phyloP scores from a whole-genome alignment of 1,140 invertebrate species.

The Drosophila pectinifera region DNA sequence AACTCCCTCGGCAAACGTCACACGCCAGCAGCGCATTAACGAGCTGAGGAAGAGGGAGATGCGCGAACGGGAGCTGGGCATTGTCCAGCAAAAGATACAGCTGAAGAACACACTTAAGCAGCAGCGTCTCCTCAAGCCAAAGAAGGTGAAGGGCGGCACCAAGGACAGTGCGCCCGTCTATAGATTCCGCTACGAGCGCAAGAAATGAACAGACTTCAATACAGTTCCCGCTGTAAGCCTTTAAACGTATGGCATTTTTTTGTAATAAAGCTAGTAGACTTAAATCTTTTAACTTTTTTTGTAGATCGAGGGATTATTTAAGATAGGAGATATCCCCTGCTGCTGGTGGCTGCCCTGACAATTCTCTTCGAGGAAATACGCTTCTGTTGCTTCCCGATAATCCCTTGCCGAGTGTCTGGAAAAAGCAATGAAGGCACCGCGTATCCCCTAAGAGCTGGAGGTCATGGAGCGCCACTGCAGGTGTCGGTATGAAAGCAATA shows the following conservation, averaged over 20 bases:
- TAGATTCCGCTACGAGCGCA: slow-evolving; percentile 94
- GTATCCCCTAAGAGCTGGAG: no score
- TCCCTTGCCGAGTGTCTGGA: no score
- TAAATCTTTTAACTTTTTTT: background rate
- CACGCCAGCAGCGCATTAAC: slow-evolving; percentile 87
- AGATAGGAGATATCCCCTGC: no score
- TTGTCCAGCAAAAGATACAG: slow-evolving; percentile 94
- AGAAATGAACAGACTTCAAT: slow-evolving; percentile 85
- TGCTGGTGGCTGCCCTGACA: no score
- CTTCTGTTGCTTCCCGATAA: no score
- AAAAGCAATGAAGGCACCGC: no score
- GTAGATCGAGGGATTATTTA: background rate
- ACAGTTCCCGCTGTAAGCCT: background rate
- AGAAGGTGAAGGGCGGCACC: slow-evolving; percentile 88
- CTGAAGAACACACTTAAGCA: slow-evolving; percentile 90
- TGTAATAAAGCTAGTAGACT: slow-evolving; percentile 4
- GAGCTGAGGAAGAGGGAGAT: slow-evolving; percentile 93
- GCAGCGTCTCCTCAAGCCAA: slow-evolving; percentile 88
- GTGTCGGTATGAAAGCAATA: no score
- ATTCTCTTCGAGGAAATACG: no score
- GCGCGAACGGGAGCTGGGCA: slow-evolving; percentile 91
- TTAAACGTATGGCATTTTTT: background rate
- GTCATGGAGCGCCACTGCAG: no score
- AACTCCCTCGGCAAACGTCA: slow-evolving; percentile 85
- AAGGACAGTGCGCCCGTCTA: slow-evolving; percentile 92